phyloP scores from a whole-genome alignment of 2,888 invertebrate genomes.

The Congeria kusceri region DNA sequence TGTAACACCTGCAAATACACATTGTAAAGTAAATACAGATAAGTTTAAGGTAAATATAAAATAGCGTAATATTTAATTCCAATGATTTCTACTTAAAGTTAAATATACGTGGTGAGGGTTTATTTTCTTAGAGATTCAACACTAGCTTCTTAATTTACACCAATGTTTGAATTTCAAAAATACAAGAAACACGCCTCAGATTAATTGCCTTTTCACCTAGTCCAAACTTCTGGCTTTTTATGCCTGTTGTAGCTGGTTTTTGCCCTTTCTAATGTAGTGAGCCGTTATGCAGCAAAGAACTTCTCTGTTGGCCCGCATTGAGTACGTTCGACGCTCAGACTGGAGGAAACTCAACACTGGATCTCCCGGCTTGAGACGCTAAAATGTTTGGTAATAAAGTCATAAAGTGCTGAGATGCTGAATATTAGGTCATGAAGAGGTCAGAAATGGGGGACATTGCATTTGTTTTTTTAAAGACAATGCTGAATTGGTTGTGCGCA shows the following conservation, averaged over 20 bases:
- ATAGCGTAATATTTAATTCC: neutral
- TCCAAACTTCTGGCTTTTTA: constrained; percentile 80
- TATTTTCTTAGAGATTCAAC: neutral
- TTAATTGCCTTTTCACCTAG: constrained; percentile 77
- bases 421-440: too few relatives aligned
- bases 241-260: constrained; percentile 73
- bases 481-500: too few relatives aligned
- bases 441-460: too few relatives aligned
- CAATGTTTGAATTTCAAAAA: too few relatives aligned
- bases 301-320: constrained; percentile 81
- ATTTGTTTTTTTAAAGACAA: too few relatives aligned
- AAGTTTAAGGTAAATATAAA: neutral
- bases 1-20: constrained; percentile 69
- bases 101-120: too few relatives aligned
- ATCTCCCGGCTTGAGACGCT: constrained; percentile 82
- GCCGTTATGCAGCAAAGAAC: constrained; percentile 81
- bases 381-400: too few relatives aligned
- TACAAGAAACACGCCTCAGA: constrained; percentile 73
- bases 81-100: neutral
- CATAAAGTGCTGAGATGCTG: too few relatives aligned
- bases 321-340: constrained; percentile 83
- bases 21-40: neutral
- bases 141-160: too few relatives aligned
- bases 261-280: constrained; percentile 72
- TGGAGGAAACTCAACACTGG: constrained; percentile 82